A percentile compares a stretch with the other conserved stretches of the same genome.
Conservation (phyloP, 2,888 invertebrate genomes). For the Apamea sordens region DNA sequence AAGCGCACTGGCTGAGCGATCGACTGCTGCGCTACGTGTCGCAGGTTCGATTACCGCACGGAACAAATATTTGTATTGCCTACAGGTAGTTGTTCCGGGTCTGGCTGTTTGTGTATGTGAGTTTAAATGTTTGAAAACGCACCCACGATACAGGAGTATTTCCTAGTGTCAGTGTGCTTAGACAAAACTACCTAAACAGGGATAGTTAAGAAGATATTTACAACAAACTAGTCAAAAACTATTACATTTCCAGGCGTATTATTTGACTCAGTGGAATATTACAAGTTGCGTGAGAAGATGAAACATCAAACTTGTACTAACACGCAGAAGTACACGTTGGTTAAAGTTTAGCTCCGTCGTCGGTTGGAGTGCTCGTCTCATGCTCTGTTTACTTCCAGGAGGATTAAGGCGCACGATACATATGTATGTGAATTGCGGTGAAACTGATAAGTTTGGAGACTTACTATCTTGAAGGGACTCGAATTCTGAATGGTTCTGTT, state of each 20-base stretch:
- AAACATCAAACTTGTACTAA: constrained; percentile 43
- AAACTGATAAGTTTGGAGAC: constrained; percentile 49
- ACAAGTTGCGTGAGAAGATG: constrained; percentile 47
- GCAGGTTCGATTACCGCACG: too few species aligned
- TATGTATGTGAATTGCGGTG: constrained; percentile 48
- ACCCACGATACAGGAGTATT: too few species aligned
- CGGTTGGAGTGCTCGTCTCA: constrained; percentile 51
- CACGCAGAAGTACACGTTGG: constrained; percentile 41
- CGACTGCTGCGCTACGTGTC: too few species aligned
- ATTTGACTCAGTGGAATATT: constrained; percentile 39
- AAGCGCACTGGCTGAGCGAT: too few species aligned
- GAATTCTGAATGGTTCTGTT: constrained; percentile 11
- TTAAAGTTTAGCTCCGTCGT: constrained; percentile 52
- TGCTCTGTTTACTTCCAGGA: constrained; percentile 49
- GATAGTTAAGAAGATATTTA: neutral
- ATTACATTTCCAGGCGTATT: neutral
- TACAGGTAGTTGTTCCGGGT: too few species aligned
- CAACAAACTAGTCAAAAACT: neutral
- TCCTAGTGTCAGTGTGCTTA: too few species aligned
- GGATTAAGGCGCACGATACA: constrained; percentile 42
- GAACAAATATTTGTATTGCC: too few species aligned
- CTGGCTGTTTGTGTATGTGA: too few species aligned
- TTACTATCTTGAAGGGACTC: constrained; percentile 34
- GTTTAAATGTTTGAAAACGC: too few species aligned
- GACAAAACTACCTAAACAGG: neutral